Evolutionary conservation across 2,888 invertebrate genomes (phyloP), one percentile per base, ranked within the genome.

Genomic region (Blastobasis adustella): DNA sequence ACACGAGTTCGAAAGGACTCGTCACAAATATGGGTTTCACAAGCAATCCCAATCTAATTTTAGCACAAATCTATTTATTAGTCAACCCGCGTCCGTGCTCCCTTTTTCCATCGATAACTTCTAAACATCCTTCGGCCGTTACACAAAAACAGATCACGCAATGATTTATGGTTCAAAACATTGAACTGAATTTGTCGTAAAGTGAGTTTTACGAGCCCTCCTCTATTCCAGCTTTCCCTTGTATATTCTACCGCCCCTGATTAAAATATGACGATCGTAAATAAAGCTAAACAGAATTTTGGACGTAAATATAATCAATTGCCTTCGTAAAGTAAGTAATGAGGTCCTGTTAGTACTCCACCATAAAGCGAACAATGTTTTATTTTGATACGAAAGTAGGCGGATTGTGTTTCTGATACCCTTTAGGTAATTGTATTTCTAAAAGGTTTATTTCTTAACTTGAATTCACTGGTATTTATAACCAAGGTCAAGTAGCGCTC

Each of bases 111-210:
- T 41, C 9, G 9, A 49, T 58, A 65, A 61, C 65, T 64, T 67
- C 65, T 65, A 69, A 76, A 76, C 73, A 75, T 77, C 73, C 71
- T 63, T 57, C 54, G 49, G 53, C 54, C 51, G 54, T 58, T 61
- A 60, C 58, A 62, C 59, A 70, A 71, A 77, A 79, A 71, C 79
- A 76, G 76, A 79, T 74, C 74, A 76, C 65, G 63, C 60, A 43
- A 55, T 74, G 79, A 81, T 82, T 80, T 82, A 82, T 69, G 66
- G 67, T 62, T 69, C 69, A 78, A 2, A 80, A 82, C 76, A 77
- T 79, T 79, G 75, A 70, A 82, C 74, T 66, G 70, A 78, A 76
- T 79, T 78, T 79, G 76, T 82, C 81, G 72, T 82, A 80, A 82
- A 80, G 57, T 62, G 58, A 58, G 56, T 54, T 78, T 81, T 81